Conservation (phyloP, 2,113 vertebrate genomes). For the Rhinolophus sinicus region DNA sequence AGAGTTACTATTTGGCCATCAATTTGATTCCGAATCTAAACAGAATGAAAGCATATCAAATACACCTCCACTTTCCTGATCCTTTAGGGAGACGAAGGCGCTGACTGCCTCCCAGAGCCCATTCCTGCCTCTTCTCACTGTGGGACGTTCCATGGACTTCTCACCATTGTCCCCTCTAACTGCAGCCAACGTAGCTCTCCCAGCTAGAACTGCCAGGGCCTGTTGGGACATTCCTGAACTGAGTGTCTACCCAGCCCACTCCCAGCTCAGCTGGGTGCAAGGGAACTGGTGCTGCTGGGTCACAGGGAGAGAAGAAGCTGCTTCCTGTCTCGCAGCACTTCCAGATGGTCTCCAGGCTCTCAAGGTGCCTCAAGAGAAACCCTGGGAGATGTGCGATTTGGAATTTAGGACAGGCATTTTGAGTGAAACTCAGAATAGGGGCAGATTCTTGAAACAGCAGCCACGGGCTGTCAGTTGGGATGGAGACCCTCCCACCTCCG, state of each 20-base stretch:
- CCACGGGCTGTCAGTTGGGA: neutral
- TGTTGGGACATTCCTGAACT: neutral
- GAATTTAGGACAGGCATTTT: neutral
- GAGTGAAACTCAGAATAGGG: neutral
- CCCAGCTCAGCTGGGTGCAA: neutral
- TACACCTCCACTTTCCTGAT: neutral
- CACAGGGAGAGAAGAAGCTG: too few species aligned
- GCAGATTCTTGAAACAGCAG: neutral
- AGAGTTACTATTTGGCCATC: neutral
- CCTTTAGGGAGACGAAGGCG: neutral
- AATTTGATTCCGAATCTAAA: neutral
- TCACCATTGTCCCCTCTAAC: neutral
- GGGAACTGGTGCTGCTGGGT: neutral
- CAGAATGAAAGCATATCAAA: neutral
- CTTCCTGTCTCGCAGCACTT: neutral
- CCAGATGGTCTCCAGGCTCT: neutral
- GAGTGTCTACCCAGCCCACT: neutral
- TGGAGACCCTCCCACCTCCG: neutral
- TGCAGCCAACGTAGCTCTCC: neutral
- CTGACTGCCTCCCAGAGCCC: neutral
- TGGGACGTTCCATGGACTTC: neutral
- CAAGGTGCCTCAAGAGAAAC: neutral
- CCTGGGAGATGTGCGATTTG: fast-evolving
- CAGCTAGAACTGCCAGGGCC: neutral
- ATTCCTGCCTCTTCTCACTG: neutral